phyloP scores from a whole-genome alignment of 2,113 vertebrate genomes.

The Scytalopus superciliaris region DNA sequence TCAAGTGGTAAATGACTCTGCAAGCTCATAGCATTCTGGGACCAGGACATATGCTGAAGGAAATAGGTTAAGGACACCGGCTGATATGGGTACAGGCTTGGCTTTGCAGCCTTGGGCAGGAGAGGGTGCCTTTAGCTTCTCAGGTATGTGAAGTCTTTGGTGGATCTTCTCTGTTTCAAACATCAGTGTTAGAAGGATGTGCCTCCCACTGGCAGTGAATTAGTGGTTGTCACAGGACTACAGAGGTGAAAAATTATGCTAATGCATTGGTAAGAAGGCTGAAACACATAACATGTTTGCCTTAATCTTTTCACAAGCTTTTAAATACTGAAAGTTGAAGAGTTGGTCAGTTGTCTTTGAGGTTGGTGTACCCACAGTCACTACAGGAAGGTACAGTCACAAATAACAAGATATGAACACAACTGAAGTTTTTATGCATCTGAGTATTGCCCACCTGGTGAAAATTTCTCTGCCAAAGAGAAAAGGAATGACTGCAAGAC shows the following conservation, averaged over 20 bases:
- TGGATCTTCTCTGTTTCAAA: neutral
- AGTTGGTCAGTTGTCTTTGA: neutral
- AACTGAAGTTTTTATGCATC: neutral
- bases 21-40: neutral
- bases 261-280: neutral
- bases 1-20: neutral
- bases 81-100: neutral
- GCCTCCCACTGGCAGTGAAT: neutral
- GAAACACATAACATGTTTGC: neutral
- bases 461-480: no score
- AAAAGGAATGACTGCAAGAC: neutral
- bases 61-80: neutral
- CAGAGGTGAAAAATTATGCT: neutral
- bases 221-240: neutral
- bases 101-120: neutral
- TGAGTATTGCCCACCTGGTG: neutral
- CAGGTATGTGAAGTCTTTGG: accelerated
- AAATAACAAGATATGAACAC: neutral
- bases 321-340: neutral
- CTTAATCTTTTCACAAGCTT: neutral
- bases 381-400: neutral
- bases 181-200: neutral
- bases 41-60: neutral
- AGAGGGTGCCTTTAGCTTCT: neutral
- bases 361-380: neutral